Evolutionary conservation across 2,888 invertebrate genomes (phyloP).

Genomic region (Melanophora roralis): DNA sequence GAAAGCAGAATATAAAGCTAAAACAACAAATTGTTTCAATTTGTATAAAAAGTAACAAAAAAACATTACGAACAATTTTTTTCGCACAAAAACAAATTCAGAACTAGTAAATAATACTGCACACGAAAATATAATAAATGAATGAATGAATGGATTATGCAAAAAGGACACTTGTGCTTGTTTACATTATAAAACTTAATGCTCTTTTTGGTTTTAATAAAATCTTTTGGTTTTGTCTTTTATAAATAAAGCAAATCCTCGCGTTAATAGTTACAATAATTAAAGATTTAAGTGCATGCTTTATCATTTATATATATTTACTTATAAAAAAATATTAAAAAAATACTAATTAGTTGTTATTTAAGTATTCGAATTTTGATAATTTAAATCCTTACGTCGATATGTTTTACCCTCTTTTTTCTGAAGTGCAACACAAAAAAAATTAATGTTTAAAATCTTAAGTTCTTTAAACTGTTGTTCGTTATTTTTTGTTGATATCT

Average conservation of each 20-base stretch:
- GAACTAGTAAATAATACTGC: conserved; percentile 36
- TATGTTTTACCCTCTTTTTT: no score
- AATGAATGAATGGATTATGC: conserved; percentile 27
- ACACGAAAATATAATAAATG: conserved; percentile 38
- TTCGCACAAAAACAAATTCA: conserved; percentile 12
- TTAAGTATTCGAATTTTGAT: no score
- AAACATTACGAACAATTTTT: no score
- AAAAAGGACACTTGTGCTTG: conserved; percentile 33
- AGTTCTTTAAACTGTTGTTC: no score
- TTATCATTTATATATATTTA: no score
- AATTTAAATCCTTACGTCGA: no score
- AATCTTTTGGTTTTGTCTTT: conserved; percentile 46
- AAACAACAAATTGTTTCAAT: conserved; percentile 44
- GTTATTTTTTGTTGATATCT: no score
- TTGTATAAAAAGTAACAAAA: conserved; percentile 17
- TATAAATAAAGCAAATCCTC: conserved; percentile 52
- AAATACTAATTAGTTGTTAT: no score
- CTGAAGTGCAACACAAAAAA: no score
- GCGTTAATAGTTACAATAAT: conserved; percentile 52
- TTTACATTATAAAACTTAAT: conserved; percentile 9
- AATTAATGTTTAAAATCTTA: no score
- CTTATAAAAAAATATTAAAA: no score
- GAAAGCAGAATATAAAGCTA: conserved; percentile 19
- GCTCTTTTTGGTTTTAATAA: conserved; percentile 7
- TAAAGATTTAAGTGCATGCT: background rate